Evolutionary conservation across 2,888 invertebrate genomes (phyloP), one percentile per base, ranked within the genome.

Genomic region (Poecilobothrus nobilitatus): DNA sequence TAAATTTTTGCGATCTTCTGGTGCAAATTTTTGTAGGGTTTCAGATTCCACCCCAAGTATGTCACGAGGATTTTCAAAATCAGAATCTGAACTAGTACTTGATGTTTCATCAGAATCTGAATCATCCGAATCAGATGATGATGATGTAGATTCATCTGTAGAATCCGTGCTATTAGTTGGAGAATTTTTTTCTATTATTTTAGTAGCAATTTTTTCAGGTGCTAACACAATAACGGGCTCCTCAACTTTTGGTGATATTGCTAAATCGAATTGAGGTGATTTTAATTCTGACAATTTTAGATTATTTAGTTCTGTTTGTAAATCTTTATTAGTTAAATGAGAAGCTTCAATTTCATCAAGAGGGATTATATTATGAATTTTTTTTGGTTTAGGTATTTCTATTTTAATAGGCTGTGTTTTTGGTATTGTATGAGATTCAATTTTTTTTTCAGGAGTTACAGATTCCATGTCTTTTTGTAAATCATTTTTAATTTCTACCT

Each of bases 1-100:
- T n/a, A 71, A 63, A 34, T 70, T 71, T 63, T 70, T 68, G 1
- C 66, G 33, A 67, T 72, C 72, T 9, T 69, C 72, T 3, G 64
- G 15, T n/a, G 67, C 33, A 61, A 65, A 65, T 20, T 18, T 6
- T 20, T 27, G 2, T 27, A 63, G 9, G 6, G 53, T 18, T 53
- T 53, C 53, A 6, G 18, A 6, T 12, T 53, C 53, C 15, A 53
- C 53, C 18, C 53, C 53, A 4, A 53, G n/a, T 6, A 63, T 63
- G 27, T 6, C 27, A 3, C 27, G 63, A 15, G 18, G 27, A 63
- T 15, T 63, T 21, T 63, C 63, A 22, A 8, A 1, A 2, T 63
- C 63, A 63, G 63, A 63, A 21, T 22, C 63, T 20, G 63, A 53
- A 53, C 53, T 63, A 22, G 3, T 63, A 18, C 63, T 63, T 20